Base-by-base conservation (phyloP, 2,113 vertebrate species). In the Ramphastos sulfuratus region DNA sequence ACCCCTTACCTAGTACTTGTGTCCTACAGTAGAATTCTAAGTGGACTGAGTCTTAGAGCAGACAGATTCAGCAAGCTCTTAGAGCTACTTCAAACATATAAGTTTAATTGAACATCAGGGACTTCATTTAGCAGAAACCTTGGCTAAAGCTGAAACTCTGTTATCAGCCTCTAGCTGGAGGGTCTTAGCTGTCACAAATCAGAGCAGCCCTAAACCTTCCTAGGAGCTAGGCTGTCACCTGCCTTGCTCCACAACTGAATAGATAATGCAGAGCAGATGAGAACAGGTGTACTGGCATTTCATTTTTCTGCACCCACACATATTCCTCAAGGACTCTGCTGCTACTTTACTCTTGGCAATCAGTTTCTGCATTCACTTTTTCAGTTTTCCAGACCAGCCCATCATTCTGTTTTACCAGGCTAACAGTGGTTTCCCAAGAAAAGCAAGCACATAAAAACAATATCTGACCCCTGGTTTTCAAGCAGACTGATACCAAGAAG, bases 401-500 rank as follows among this genome's bases (percentile, higher is more conserved):
- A 30, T 42, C 37, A 25, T 2, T 19, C 30, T 73, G 50, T 13
- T 66, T 54, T 67, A 69, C 84, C 73, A 73, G 58, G 44, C 63
- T 39, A 74, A 28, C n/a, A 64, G 44, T 37, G 28, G 58, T 85
- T 86, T 72, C 69, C 31, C 82, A 73, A 70, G 56, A 93, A 61
- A 44, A 76, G 65, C 83, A 71, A 58, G 59, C 31, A 79, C 42
- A 33, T 52, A 50, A 37, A 67, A 42, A 4, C n/a, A 8, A 9
- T 28, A 12, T 56, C 91, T 55, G 77, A 50, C 67, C 55, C 42
- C 31, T 37, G 20, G 12, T 48, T 95, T 80, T 64, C 60, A 71
- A 91, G 67, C 70, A 89, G 85, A 91, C 92, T 84, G 85, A 92
- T 61, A 90, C 71, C 37, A 39, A 79, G 55, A 77, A 16, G 46